Evolutionary conservation across 2,113 vertebrate genomes (phyloP).

Genomic region (Hypomesus transpacificus): DNA sequence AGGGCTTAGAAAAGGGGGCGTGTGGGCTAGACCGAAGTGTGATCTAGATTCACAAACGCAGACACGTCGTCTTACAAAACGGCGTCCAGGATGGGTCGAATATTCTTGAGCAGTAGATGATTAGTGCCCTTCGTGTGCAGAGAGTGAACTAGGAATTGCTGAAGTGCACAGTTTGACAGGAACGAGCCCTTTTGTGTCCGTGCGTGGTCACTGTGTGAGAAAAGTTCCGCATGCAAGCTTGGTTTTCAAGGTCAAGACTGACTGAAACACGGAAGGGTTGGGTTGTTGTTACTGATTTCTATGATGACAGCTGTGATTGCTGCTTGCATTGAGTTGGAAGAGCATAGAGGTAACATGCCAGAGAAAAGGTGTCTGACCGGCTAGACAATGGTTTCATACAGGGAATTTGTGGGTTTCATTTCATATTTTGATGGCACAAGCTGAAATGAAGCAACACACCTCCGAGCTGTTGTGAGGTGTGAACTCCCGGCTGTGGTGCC

Average conservation of each 20-base stretch:
- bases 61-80: too few species aligned
- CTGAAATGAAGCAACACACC: too few species aligned
- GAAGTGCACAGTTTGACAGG: background rate
- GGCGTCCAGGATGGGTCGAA: too few species aligned
- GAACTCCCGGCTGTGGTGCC: too few species aligned
- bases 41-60: too few species aligned
- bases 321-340: background rate
- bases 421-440: too few species aligned
- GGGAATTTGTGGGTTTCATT: too few species aligned
- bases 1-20: background rate
- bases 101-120: background rate
- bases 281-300: constrained; percentile 25
- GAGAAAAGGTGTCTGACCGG: background rate
- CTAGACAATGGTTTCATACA: too few species aligned
- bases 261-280: constrained; percentile 19
- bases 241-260: constrained; percentile 19
- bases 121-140: background rate
- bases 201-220: background rate
- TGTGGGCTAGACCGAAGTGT: background rate
- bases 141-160: background rate
- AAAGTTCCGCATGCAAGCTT: background rate
- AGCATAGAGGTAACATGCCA: constrained; percentile 22
- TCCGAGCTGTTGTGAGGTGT: too few species aligned
- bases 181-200: background rate
- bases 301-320: constrained; percentile 30